Percentiles rank a stretch among this genome's conserved stretches.
phyloP scores from a whole-genome alignment of 2,888 invertebrate genomes.

The Trichogramma evanescens region DNA sequence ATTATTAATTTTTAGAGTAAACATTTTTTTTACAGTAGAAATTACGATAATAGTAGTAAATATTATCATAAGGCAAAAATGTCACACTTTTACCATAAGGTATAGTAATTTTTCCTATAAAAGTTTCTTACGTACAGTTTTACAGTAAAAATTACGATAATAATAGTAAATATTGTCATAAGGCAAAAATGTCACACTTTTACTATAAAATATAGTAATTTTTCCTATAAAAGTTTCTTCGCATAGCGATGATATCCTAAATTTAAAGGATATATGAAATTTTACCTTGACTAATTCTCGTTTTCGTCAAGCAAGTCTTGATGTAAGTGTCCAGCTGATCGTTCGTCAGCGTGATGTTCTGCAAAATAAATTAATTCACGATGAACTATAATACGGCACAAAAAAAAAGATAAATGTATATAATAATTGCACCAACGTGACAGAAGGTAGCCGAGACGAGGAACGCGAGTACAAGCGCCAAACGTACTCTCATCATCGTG shows the following conservation, averaged over 20 bases:
- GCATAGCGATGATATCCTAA: too few species aligned
- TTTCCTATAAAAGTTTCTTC: too few species aligned
- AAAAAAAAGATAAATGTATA: not conserved
- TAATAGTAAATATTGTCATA: not conserved
- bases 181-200: not conserved
- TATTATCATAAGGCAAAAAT: not conserved
- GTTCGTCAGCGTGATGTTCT: not conserved
- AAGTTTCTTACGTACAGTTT: too few species aligned
- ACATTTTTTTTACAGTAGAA: too few species aligned
- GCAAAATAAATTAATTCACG: not conserved
- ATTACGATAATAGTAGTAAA: not conserved
- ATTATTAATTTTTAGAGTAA: too few species aligned
- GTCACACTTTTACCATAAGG: too few species aligned
- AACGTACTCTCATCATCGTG: not conserved
- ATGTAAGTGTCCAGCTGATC: not conserved
- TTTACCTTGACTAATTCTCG: conserved; percentile 7
- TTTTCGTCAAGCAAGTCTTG: not conserved
- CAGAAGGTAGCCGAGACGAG: not conserved
- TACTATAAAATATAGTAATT: too few species aligned
- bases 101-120: too few species aligned
- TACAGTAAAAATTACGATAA: not conserved
- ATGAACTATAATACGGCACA: too few species aligned
- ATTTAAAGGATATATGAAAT: too few species aligned
- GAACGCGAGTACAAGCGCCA: not conserved
- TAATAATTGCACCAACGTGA: not conserved